Conservation (phyloP, 1,140 invertebrate genomes). For the Dendrolimus punctatus region DNA sequence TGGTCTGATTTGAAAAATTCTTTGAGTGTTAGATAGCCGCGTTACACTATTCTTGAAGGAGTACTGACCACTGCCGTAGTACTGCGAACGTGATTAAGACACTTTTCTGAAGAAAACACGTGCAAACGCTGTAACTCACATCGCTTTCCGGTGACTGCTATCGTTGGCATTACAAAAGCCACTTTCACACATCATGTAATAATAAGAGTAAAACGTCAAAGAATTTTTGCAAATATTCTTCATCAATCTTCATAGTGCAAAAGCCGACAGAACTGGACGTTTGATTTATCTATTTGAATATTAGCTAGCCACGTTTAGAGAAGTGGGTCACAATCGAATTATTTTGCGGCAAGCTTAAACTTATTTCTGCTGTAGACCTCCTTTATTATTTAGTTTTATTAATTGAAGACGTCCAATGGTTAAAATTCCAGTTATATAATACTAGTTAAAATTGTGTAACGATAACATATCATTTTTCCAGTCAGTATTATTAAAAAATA, state of each 20-base stretch:
- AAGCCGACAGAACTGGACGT: constrained; percentile 34
- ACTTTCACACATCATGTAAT: constrained; percentile 16
- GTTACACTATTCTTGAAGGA: constrained; percentile 12
- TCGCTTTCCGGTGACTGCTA: constrained; percentile 17
- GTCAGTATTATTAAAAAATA: too few species aligned
- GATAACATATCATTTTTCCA: too few species aligned
- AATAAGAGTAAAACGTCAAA: constrained; percentile 23
- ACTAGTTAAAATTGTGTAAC: too few species aligned
- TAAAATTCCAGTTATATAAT: too few species aligned
- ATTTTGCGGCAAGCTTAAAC: not conserved
- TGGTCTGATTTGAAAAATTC: too few species aligned
- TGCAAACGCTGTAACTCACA: constrained; percentile 20
- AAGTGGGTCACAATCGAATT: constrained; percentile 3
- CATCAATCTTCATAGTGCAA: constrained; percentile 44
- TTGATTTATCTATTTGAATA: constrained; percentile 60
- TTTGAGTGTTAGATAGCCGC: too few species aligned
- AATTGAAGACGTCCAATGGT: constrained; percentile 12
- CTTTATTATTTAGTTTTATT: too few species aligned
- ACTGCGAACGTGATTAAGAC: constrained; percentile 23
- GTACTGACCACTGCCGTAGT: not conserved
- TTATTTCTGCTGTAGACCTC: too few species aligned
- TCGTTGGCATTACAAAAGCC: constrained; percentile 24
- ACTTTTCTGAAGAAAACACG: constrained; percentile 18
- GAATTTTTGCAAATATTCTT: constrained; percentile 36
- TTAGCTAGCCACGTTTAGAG: constrained; percentile 24